These are phyloP conservation scores for Limnothrissa miodon DNA, from an alignment of 2,113 vertebrate species.

Conservation along the genomic window DNA sequence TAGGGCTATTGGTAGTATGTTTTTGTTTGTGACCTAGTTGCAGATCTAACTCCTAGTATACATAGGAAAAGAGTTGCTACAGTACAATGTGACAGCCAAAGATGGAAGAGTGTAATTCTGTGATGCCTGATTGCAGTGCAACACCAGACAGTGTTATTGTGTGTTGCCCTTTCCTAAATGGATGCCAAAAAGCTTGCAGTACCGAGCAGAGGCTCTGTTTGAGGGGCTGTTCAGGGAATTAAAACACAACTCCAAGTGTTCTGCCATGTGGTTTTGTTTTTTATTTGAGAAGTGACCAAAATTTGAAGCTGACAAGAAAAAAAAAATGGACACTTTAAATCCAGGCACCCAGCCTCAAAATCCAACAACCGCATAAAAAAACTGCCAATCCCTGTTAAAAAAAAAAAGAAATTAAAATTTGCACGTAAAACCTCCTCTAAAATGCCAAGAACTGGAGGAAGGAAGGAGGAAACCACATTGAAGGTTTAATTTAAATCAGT, in stretches of 20 bases:
- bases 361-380: neutral
- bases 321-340: neutral
- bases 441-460: neutral
- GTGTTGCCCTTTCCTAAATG: too few relatives aligned
- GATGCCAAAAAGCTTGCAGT: too few relatives aligned
- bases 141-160: too few relatives aligned
- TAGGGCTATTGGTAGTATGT: too few relatives aligned
- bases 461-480: neutral
- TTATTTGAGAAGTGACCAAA: neutral
- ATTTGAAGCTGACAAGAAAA: neutral
- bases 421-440: neutral
- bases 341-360: neutral
- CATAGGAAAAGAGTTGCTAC: too few relatives aligned
- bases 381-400: neutral
- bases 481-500: neutral
- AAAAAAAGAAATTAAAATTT: neutral
- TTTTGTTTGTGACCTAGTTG: too few relatives aligned
- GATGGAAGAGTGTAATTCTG: too few relatives aligned
- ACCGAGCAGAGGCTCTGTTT: neutral
- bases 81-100: too few relatives aligned
- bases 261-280: constrained; percentile 10
- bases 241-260: neutral
- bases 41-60: too few relatives aligned
- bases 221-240: neutral
- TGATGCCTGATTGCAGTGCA: too few relatives aligned